phyloP scores from a whole-genome alignment of 2,797 vertebrate species.

The Falco novaeseelandiae region DNA sequence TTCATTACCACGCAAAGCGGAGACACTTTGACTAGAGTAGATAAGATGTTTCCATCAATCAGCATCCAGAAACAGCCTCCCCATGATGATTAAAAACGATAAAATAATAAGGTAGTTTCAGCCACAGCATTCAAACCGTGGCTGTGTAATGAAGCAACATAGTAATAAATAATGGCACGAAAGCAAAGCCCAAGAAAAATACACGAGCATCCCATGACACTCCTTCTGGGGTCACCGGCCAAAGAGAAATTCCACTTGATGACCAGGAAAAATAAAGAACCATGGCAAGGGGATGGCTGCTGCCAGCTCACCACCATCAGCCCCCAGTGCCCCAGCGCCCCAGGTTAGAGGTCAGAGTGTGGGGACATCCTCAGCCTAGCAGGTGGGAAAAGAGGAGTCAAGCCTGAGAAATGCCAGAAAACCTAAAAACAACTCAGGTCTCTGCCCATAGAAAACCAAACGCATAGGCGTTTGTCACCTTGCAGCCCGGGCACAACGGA shows the following conservation, averaged over 20 bases:
- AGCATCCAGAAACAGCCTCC: constrained; percentile 40
- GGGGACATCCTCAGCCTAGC: not conserved
- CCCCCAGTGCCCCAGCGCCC: fast-evolving
- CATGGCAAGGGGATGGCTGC: not conserved
- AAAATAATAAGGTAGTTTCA: constrained; percentile 2
- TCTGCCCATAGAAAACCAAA: not conserved
- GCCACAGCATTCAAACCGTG: fast-evolving
- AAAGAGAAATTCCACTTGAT: not conserved
- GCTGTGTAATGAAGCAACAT: not conserved
- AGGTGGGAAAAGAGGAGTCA: not conserved
- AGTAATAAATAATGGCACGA: not conserved
- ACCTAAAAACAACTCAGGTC: not conserved
- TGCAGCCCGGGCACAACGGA: fast-evolving
- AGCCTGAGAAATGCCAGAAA: not conserved
- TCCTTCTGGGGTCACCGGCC: not conserved
- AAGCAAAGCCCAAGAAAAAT: not conserved
- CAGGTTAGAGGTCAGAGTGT: fast-evolving
- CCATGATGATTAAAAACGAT: constrained; percentile 17
- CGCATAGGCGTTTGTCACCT: fast-evolving
- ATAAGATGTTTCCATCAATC: constrained; percentile 60
- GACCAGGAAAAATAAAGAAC: not conserved
- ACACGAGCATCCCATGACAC: fast-evolving
- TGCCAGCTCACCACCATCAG: fast-evolving
- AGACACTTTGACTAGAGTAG: constrained; percentile 53
- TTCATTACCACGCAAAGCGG: constrained; percentile 31